Evolutionary conservation across 2,888 invertebrate genomes (phyloP), one percentile per base, ranked within the genome.

Genomic region (Galeruca laticollis): DNA sequence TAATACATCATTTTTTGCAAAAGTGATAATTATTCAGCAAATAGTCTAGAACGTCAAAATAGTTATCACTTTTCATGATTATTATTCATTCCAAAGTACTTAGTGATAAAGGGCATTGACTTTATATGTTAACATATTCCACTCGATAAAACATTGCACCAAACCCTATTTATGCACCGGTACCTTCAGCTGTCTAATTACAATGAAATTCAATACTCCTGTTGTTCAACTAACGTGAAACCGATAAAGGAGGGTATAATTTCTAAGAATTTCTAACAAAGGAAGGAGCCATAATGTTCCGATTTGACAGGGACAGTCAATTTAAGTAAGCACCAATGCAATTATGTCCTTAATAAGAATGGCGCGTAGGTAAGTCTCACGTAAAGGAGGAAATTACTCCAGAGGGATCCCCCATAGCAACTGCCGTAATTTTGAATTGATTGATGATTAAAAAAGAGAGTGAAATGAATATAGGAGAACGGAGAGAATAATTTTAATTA

Each of bases 351-450:
- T 21, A 60, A 60, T 60, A 47, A 26, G 60, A 21, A 31, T 26
- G 43, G 60, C 5, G 43, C 43, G 60, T 26, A 60, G 60, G 60
- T 26, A 37, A 37, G 31, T n/a, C n/a, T 56, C 56, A 33, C 8
- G 15, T 20, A 37, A 59, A 59, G 40, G 40, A 59, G 40, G 37
- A 40, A 21, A 59, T 59, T 59, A 37, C 21, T 59, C 15, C 20
- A 11, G 21, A 18, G 5, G 43, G 31, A 54, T 60, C 26, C 21
- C 26, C 47, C 47, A 9, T 21, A 10, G 37, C 43, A 47, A 26
- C 47, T 60, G 60, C 26, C 47, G 60, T 60, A 60, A 47, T 60
- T 43, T 47, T 60, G 6, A 60, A 47, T 60, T 60, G 43, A 60
- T 60, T 60, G 60, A 60, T 60, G 47, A 31, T 15, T 13, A 26